phyloP scores from a whole-genome alignment of 1,140 invertebrate genomes.

The Popillia japonica region DNA sequence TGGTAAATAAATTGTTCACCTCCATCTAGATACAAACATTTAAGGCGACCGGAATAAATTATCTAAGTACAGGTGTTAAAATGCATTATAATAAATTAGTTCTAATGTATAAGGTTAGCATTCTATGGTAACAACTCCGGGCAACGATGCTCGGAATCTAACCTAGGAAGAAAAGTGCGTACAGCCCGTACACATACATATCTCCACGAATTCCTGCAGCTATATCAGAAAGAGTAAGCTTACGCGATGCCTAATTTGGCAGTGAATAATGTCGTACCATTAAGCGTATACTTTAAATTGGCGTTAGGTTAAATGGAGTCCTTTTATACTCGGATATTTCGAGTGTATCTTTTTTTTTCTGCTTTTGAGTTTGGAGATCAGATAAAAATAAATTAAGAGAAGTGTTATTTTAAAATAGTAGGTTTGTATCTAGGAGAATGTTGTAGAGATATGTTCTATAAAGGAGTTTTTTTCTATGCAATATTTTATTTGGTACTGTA shows the following conservation, averaged over 20 bases:
- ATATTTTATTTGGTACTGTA: too few species aligned
- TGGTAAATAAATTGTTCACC: background rate
- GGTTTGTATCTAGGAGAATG: too few species aligned
- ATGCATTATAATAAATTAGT: conserved; percentile 16
- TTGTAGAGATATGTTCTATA: too few species aligned
- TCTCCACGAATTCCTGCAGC: background rate
- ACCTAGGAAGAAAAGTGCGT: background rate
- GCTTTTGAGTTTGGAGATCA: background rate
- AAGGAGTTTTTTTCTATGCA: too few species aligned
- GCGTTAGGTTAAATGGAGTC: background rate
- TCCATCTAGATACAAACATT: background rate
- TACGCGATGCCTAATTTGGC: background rate
- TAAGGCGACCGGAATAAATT: background rate
- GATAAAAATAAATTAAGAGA: background rate
- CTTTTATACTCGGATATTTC: background rate
- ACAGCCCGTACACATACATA: background rate
- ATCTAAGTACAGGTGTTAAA: conserved; percentile 12
- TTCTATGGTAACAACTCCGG: background rate
- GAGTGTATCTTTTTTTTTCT: background rate
- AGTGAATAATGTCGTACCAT: background rate
- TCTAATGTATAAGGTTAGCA: conserved; percentile 14
- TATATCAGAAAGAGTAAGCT: background rate
- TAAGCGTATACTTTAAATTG: background rate
- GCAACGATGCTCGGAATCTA: background rate
- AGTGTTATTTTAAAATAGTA: background rate